Evolutionary conservation across 2,797 vertebrate species (phyloP).

Genomic region (Cottoperca gobio): DNA sequence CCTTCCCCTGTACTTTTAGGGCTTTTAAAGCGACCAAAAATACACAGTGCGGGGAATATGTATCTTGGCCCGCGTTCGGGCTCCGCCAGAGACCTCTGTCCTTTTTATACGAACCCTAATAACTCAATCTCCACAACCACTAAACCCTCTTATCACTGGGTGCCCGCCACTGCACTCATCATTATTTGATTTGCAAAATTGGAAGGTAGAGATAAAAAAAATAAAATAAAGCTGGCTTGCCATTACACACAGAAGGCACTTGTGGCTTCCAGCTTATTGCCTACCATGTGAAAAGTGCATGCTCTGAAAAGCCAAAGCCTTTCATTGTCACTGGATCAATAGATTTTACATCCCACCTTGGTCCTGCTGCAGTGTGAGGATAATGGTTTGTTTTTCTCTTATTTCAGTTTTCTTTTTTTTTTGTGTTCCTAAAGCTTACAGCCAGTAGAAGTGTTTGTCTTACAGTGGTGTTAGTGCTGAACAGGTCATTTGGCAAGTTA

Average conservation of each 20-base stretch:
- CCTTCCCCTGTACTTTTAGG: constrained; percentile 75
- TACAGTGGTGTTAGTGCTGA: not conserved
- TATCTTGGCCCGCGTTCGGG: constrained; percentile 59
- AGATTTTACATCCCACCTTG: constrained; percentile 48
- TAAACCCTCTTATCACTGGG: constrained; percentile 76
- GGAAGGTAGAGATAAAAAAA: constrained; percentile 75
- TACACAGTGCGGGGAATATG: constrained; percentile 72
- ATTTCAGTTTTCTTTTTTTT: not conserved
- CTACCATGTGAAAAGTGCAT: constrained; percentile 58
- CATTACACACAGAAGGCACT: constrained; percentile 66
- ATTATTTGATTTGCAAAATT: constrained; percentile 81
- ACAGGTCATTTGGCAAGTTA: not conserved
- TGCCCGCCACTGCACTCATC: constrained; percentile 72
- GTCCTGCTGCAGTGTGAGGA: not conserved
- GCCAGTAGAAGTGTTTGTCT: not conserved
- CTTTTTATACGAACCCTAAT: constrained; percentile 68
- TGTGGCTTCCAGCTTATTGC: constrained; percentile 73
- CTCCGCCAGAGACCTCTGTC: constrained; percentile 68
- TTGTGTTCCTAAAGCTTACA: not conserved
- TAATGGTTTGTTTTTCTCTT: constrained; percentile 11
- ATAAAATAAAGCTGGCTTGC: constrained; percentile 70
- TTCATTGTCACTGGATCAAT: constrained; percentile 61
- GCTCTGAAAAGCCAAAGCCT: constrained; percentile 52
- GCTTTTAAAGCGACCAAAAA: constrained; percentile 77
- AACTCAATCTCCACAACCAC: constrained; percentile 77